phyloP scores from a whole-genome alignment of 2,113 vertebrate species.

The Tylochromis polylepis region DNA sequence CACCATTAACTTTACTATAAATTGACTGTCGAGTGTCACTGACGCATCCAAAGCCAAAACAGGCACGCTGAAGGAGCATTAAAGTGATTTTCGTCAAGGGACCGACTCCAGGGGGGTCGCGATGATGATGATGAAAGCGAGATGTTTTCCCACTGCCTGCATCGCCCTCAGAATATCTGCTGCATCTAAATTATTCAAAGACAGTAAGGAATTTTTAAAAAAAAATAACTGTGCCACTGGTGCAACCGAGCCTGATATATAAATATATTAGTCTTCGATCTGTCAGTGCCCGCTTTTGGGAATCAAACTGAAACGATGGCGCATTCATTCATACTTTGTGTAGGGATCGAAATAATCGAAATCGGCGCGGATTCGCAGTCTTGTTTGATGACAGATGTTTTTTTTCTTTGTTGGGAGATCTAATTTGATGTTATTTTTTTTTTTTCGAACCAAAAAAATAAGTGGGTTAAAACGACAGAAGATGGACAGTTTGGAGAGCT shows the following conservation, averaged over 20 bases:
- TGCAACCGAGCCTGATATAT: background rate
- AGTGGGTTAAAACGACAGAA: background rate
- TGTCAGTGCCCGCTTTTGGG: background rate
- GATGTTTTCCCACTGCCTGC: background rate
- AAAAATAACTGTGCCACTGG: background rate
- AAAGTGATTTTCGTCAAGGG: conserved; percentile 24
- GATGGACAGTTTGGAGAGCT: background rate
- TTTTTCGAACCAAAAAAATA: background rate
- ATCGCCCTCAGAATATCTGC: background rate
- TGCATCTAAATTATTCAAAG: conserved; percentile 45
- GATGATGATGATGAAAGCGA: conserved; percentile 17
- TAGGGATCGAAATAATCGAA: background rate
- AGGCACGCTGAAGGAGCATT: background rate
- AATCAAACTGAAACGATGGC: background rate
- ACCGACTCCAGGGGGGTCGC: conserved; percentile 16
- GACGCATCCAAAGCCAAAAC: background rate
- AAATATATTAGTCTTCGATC: background rate
- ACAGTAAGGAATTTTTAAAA: background rate
- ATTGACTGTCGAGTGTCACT: background rate
- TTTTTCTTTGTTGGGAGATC: background rate
- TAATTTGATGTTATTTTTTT: background rate
- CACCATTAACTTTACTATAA: background rate
- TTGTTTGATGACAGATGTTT: background rate
- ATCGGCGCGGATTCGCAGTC: background rate
- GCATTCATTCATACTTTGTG: conserved; percentile 7